phyloP scores from a whole-genome alignment of 2,113 vertebrate species.

The Cryptotis parvus region DNA sequence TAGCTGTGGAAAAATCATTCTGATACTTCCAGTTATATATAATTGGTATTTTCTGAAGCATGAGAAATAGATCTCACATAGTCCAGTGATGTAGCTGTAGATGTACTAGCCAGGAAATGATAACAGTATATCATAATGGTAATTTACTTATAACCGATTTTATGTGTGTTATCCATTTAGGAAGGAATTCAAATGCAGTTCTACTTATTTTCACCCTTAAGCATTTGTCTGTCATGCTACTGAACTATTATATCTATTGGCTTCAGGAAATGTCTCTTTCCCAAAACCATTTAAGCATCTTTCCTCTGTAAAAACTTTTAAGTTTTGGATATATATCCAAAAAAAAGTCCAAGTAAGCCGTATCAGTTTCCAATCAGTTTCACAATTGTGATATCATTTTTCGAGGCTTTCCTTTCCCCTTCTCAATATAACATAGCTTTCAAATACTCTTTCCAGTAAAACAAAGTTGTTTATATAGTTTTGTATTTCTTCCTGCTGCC shows the following conservation, averaged over 20 bases:
- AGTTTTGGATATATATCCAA: constrained; percentile 43
- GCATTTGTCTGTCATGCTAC: constrained; percentile 18
- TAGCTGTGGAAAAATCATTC: not conserved
- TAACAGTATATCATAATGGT: not conserved
- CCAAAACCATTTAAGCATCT: constrained; percentile 42
- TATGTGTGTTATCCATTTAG: not conserved
- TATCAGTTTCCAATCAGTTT: constrained; percentile 60
- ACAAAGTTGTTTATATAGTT: constrained; percentile 61
- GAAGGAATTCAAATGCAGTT: not conserved
- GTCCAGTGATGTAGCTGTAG: not conserved
- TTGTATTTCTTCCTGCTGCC: constrained; percentile 61
- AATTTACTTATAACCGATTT: constrained; percentile 28
- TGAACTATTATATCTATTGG: constrained; percentile 51
- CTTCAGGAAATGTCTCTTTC: constrained; percentile 47
- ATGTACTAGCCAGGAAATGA: not conserved
- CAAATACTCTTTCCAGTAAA: constrained; percentile 69
- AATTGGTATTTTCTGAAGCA: not conserved
- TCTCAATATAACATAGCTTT: constrained; percentile 69
- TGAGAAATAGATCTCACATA: not conserved
- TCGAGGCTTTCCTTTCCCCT: constrained; percentile 36
- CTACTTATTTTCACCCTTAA: not conserved
- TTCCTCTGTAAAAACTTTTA: constrained; percentile 53
- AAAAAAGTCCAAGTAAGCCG: constrained; percentile 56
- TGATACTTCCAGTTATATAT: not conserved
- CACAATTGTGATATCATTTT: constrained; percentile 53